Evolutionary conservation across 2,888 invertebrate genomes (phyloP).

Genomic region (Tortrix viridana): DNA sequence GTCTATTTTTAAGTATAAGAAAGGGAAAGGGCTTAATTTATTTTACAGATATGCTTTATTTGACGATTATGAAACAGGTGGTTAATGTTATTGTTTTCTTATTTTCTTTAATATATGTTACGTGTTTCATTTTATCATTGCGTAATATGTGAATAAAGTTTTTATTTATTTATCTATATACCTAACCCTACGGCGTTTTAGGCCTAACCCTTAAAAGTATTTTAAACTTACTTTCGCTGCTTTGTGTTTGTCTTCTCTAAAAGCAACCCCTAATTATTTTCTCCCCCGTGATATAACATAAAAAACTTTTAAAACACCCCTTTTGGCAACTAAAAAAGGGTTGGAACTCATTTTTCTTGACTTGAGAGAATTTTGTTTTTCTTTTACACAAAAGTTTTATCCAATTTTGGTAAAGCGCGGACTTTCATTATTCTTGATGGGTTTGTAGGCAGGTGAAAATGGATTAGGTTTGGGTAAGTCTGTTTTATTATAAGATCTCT

Average conservation of each 20-base stretch:
- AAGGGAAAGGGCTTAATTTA: too few relatives aligned
- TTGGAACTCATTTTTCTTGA: conserved; percentile 28
- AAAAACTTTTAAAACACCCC: conserved; percentile 18
- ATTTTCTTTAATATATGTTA: too few relatives aligned
- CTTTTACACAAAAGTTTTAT: conserved; percentile 15
- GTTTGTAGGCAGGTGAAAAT: conserved; percentile 11
- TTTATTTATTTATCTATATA: too few relatives aligned
- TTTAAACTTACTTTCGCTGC: conserved; percentile 2
- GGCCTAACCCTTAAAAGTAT: conserved; percentile 2
- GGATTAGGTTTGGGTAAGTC: neutral
- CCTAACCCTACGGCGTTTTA: too few relatives aligned
- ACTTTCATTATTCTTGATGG: conserved; percentile 7
- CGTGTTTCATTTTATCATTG: too few relatives aligned
- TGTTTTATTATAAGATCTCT: too few relatives aligned
- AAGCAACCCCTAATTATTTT: conserved; percentile 27
- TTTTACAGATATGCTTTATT: too few relatives aligned
- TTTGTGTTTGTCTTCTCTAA: conserved; percentile 17
- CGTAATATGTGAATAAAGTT: too few relatives aligned
- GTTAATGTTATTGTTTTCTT: too few relatives aligned
- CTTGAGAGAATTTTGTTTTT: conserved; percentile 15
- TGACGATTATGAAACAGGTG: too few relatives aligned
- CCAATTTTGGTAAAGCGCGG: conserved; percentile 16
- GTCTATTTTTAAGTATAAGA: too few relatives aligned
- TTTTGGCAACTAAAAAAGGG: conserved; percentile 24
- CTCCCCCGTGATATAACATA: conserved; percentile 22